Evolutionary conservation across 2,888 invertebrate genomes (phyloP), one percentile per base, ranked within the genome.

Genomic region (Eilema griseolum): DNA sequence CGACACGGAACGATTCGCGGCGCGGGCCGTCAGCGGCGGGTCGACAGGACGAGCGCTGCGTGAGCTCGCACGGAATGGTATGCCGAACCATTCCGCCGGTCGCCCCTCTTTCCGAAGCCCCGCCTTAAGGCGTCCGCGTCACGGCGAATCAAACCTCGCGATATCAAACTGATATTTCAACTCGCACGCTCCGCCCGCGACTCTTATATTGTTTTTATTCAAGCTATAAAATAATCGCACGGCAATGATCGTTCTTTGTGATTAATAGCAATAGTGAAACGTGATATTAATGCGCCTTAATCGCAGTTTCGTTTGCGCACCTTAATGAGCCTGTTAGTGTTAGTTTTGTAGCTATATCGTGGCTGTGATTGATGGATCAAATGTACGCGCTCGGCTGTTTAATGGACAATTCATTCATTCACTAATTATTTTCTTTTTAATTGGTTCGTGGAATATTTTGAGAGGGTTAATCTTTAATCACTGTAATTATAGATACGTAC

Each of bases 121-220:
- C 94, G 94, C 94, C 94, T 83, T 83, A 86, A 91, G 94, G 94
- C 95, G 94, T 91, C 92, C 87, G 89, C 89, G 87, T 86, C 88
- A 89, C 89, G 90, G 94, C 95, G 95, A 95, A 95, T 95, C 94
- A 91, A 90, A 90, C 91, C 78, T 83, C 91, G 86, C 90, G 90
- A 90, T 94, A 95, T 94, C 93, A 95, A 94, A 94, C 89, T 93
- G 92, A 95, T 95, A 94, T 93, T 93, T 89, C 87, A 87, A 88
- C 87, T 87, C 86, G 88, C 89, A 90, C 89, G 91, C 93, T 90
- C 93, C 94, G 93, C 93, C 94, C 91, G 92, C 89, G 83, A 69
- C 86, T 83, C 86, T 91, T 92, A 90, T 91, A 93, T 93, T 93
- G 92, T 92, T 94, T 94, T 94, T 95, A 94, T 94, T 93, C 92